phyloP scores from a whole-genome alignment of 2,888 invertebrate genomes.

The Trilocha varians region DNA sequence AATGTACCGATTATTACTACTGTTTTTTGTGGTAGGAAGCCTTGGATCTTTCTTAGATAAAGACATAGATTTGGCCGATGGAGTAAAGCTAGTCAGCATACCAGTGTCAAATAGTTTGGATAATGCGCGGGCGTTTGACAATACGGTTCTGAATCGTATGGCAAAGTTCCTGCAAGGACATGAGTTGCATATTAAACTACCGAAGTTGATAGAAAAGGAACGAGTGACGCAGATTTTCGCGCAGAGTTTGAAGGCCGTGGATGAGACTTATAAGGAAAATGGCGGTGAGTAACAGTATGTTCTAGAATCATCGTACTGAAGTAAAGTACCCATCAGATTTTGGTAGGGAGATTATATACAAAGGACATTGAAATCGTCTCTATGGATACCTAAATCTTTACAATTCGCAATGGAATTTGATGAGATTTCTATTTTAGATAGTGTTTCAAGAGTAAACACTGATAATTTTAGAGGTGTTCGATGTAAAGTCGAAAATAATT shows the following conservation, averaged over 20 bases:
- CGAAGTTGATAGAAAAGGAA: constrained; percentile 78
- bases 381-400: no score
- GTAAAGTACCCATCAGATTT: no score
- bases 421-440: no score
- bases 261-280: constrained; percentile 55
- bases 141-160: constrained; percentile 71
- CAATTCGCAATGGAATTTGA: no score
- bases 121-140: constrained; percentile 63
- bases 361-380: no score
- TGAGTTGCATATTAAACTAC: constrained; percentile 80
- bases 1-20: constrained; percentile 47
- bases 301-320: no score
- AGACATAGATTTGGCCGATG: constrained; percentile 75
- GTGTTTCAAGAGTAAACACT: no score
- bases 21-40: constrained; percentile 26
- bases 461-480: no score
- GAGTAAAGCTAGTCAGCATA: constrained; percentile 75
- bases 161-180: constrained; percentile 80
- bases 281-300: no score
- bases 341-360: neutral
- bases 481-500: no score
- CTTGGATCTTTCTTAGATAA: constrained; percentile 52
- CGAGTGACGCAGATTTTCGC: constrained; percentile 75
- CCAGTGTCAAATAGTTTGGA: constrained; percentile 60
- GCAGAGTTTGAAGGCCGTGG: constrained; percentile 65